These are phyloP conservation scores for Calypte anna DNA, from an alignment of 2,113 vertebrate species.

Conservation along the genomic window DNA sequence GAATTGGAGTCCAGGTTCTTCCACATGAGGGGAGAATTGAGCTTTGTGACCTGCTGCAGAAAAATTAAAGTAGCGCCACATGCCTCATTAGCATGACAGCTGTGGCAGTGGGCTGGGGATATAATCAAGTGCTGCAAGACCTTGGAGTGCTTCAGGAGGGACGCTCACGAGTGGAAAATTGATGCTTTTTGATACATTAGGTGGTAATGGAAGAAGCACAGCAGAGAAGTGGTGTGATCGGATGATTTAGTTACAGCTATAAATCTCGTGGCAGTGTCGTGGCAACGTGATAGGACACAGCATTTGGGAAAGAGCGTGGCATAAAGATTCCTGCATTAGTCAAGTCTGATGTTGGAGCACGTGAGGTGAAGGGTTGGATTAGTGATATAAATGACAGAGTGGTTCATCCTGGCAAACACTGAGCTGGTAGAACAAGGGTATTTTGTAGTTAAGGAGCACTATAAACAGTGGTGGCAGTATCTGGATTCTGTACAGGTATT, in stretches of 20 bases:
- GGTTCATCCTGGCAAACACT: neutral
- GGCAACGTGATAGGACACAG: constrained; percentile 50
- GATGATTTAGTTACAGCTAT: constrained; percentile 67
- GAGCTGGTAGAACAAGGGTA: neutral
- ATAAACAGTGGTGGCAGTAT: neutral
- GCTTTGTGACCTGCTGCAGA: constrained; percentile 34
- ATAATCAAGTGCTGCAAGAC: constrained; percentile 53
- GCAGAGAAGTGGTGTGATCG: constrained; percentile 48
- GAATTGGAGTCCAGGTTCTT: constrained; percentile 49
- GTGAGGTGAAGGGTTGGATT: neutral
- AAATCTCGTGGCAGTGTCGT: constrained; percentile 47
- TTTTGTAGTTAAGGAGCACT: neutral
- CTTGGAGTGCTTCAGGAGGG: constrained; percentile 12
- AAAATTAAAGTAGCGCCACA: constrained; percentile 32
- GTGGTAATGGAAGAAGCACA: constrained; percentile 63
- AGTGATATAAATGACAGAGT: neutral
- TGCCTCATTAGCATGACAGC: constrained; percentile 65
- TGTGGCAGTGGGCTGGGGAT: constrained; percentile 7
- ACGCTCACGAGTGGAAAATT: constrained; percentile 52
- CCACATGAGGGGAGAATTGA: constrained; percentile 33
- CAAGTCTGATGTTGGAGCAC: neutral
- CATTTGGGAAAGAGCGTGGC: neutral
- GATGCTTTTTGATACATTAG: constrained; percentile 65
- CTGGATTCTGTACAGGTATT: neutral
- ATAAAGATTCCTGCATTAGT: constrained; percentile 22